Conservation (phyloP, 2,888 invertebrate species). For the Antheraea assamensis region DNA sequence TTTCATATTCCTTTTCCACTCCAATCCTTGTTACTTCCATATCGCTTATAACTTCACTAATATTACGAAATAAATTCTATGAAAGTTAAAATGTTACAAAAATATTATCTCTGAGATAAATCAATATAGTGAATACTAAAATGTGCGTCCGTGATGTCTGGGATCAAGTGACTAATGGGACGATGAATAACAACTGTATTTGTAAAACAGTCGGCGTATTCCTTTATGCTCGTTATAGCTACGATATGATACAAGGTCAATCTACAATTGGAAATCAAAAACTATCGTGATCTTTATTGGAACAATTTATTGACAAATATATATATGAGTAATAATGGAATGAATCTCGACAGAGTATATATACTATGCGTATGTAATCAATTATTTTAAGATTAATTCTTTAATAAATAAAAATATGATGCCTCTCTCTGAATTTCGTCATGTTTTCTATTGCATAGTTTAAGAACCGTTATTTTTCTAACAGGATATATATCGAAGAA, state of each 20-base stretch:
- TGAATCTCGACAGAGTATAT: neutral
- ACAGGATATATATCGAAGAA: too few species aligned
- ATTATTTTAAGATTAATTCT: too few species aligned
- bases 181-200: conserved; percentile 17
- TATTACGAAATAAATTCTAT: conserved; percentile 12
- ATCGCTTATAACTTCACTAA: conserved; percentile 31
- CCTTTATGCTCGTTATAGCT: conserved; percentile 18
- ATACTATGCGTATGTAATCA: too few species aligned
- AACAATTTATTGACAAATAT: neutral
- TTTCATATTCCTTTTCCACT: conserved; percentile 75
- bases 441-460: too few species aligned
- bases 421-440: too few species aligned
- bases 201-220: conserved; percentile 11
- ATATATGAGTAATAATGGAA: neutral
- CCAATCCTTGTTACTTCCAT: conserved; percentile 40
- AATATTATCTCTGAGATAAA: conserved; percentile 18
- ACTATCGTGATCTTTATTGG: neutral
- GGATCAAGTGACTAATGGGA: conserved; percentile 30
- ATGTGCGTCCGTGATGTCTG: conserved; percentile 20
- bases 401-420: too few species aligned
- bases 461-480: too few species aligned
- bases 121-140: conserved; percentile 2
- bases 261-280: conserved; percentile 9
- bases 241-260: conserved; percentile 4
- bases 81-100: conserved; percentile 12